A percentile compares a stretch with the other conserved stretches of the same genome.
These are phyloP conservation scores for Mugil cephalus DNA, from an alignment of 2,113 vertebrate species.

Conservation along the genomic window DNA sequence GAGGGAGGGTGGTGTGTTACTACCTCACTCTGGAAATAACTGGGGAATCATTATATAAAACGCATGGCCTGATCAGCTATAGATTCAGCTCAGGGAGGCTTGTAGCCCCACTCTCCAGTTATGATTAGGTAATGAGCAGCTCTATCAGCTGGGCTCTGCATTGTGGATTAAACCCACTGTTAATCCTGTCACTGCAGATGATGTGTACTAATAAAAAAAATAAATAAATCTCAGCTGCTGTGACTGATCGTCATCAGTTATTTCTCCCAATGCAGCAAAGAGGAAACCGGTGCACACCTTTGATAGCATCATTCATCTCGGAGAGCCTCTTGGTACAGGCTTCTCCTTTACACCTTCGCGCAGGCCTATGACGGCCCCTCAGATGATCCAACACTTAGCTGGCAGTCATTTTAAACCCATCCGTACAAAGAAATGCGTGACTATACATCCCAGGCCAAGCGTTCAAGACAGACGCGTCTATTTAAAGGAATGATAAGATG, in stretches of 20 bases:
- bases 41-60: conserved; percentile 66
- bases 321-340: conserved; percentile 55
- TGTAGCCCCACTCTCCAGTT: conserved; percentile 9
- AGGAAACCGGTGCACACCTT: conserved; percentile 38
- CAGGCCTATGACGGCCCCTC: conserved; percentile 60
- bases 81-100: conserved; percentile 29
- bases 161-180: conserved; percentile 6
- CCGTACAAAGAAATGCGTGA: not conserved
- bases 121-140: conserved; percentile 30
- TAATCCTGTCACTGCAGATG: conserved; percentile 5
- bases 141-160: conserved; percentile 22
- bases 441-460: too few species aligned
- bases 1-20: conserved; percentile 58
- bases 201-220: not conserved
- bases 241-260: conserved; percentile 17
- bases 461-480: not conserved
- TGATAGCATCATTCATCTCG: conserved; percentile 42
- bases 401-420: conserved; percentile 17
- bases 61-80: conserved; percentile 42
- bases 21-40: conserved; percentile 56
- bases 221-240: not conserved
- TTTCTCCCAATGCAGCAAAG: conserved; percentile 40
- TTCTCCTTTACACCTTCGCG: conserved; percentile 68
- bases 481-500: not conserved
- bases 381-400: conserved; percentile 11